A percentile compares a stretch with the other conserved stretches of the same genome.
Conservation (phyloP, 2,888 invertebrate species). For the Neocrepidodera transversa region DNA sequence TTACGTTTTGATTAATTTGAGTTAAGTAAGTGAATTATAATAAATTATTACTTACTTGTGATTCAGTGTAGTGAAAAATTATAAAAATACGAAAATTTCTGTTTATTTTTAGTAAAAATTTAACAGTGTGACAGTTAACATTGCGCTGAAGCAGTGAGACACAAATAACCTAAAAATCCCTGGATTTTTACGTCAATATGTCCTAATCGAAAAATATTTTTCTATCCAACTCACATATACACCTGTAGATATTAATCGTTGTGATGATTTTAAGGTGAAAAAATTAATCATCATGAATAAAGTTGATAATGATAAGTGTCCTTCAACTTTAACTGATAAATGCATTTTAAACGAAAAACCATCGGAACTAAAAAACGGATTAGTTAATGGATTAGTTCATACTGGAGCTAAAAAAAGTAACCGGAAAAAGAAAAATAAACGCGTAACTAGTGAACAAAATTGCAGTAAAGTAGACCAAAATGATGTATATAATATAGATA, state of each 20-base stretch:
- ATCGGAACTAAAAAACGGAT: slow-evolving; percentile 43
- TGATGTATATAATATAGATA: slow-evolving; percentile 44
- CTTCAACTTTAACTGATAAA: slow-evolving; percentile 42
- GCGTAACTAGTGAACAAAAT: slow-evolving; percentile 29
- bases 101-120: neutral
- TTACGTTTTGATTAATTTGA: slow-evolving; percentile 16
- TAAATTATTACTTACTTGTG: slow-evolving; percentile 19
- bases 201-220: slow-evolving; percentile 32
- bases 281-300: slow-evolving; percentile 38
- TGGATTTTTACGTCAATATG: slow-evolving; percentile 39
- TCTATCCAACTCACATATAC: slow-evolving; percentile 26
- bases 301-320: slow-evolving; percentile 48
- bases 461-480: slow-evolving; percentile 39
- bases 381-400: slow-evolving; percentile 45
- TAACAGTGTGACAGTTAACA: slow-evolving; percentile 11
- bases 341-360: slow-evolving; percentile 39
- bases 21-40: slow-evolving; percentile 19
- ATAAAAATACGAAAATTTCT: neutral
- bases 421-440: slow-evolving; percentile 31
- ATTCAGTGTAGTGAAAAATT: neutral
- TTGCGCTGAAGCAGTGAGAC: slow-evolving; percentile 16
- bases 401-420: slow-evolving; percentile 38
- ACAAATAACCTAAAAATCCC: slow-evolving; percentile 40
- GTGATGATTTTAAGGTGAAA: slow-evolving; percentile 31
- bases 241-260: slow-evolving; percentile 26